Conservation (phyloP, 2,113 vertebrate genomes). For the Trematocara zebra region DNA sequence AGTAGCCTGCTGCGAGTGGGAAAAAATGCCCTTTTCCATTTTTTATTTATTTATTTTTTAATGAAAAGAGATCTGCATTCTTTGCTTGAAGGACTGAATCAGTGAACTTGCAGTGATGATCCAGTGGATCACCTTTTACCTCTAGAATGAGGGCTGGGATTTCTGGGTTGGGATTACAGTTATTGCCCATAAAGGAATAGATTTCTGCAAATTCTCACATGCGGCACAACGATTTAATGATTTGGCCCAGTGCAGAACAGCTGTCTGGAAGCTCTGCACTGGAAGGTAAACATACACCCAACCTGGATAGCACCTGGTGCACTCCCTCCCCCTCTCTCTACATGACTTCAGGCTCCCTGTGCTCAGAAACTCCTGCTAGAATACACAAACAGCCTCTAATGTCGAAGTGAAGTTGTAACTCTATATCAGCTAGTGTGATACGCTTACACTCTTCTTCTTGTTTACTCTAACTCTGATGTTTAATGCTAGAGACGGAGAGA, state of each 20-base stretch:
- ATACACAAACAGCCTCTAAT: background rate
- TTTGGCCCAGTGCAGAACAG: background rate
- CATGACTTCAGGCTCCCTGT: background rate
- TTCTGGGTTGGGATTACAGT: background rate
- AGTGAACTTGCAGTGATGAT: background rate
- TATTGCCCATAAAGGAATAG: background rate
- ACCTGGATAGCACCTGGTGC: background rate
- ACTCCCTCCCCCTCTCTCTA: background rate
- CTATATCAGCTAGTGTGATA: background rate
- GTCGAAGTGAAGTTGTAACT: background rate
- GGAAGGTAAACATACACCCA: background rate
- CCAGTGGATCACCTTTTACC: background rate
- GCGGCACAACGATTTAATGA: background rate
- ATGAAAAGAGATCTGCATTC: background rate
- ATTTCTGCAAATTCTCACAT: background rate
- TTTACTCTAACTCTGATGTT: background rate
- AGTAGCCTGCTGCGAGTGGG: background rate
- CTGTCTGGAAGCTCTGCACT: background rate
- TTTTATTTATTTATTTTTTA: background rate
- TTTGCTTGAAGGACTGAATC: background rate
- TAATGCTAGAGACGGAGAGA: background rate
- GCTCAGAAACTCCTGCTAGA: background rate
- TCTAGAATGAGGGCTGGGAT: background rate
- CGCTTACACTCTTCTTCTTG: background rate
- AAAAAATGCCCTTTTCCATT: background rate